Conservation (phyloP, 1,140 invertebrate species). For the Drosophila kanapiae region DNA sequence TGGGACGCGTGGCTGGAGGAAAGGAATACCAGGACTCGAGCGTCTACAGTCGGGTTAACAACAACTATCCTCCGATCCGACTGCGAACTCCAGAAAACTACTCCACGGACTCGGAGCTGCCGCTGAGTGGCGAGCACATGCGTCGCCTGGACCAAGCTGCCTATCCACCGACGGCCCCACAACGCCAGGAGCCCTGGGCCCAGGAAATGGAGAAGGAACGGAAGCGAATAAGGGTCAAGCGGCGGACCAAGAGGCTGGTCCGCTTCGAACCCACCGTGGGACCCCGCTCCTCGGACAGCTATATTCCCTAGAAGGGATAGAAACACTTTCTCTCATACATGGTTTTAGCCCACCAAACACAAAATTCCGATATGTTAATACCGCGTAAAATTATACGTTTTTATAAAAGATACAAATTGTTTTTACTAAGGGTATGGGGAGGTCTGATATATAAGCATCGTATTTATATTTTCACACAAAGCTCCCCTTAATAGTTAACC, state of each 20-base stretch:
- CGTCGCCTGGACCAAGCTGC: constrained; percentile 44
- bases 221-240: neutral
- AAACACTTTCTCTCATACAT: neutral
- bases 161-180: constrained; percentile 29
- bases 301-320: neutral
- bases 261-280: constrained; percentile 10
- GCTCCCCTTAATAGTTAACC: neutral
- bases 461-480: neutral
- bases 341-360: constrained; percentile 7
- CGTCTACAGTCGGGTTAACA: constrained; percentile 10
- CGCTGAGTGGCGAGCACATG: constrained; percentile 28
- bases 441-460: too few species aligned
- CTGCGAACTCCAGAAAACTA: neutral
- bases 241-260: constrained; percentile 6
- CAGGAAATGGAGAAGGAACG: constrained; percentile 6
- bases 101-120: constrained; percentile 5
- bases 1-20: constrained; percentile 37
- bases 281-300: constrained; percentile 18
- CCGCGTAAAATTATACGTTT: constrained; percentile 35
- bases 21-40: neutral
- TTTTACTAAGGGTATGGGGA: too few species aligned
- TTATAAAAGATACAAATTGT: neutral
- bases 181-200: constrained; percentile 25
- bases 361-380: constrained; percentile 2
- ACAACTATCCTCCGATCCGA: neutral